Conservation (phyloP, 2,888 invertebrate species). For the Abrostola tripartita region DNA sequence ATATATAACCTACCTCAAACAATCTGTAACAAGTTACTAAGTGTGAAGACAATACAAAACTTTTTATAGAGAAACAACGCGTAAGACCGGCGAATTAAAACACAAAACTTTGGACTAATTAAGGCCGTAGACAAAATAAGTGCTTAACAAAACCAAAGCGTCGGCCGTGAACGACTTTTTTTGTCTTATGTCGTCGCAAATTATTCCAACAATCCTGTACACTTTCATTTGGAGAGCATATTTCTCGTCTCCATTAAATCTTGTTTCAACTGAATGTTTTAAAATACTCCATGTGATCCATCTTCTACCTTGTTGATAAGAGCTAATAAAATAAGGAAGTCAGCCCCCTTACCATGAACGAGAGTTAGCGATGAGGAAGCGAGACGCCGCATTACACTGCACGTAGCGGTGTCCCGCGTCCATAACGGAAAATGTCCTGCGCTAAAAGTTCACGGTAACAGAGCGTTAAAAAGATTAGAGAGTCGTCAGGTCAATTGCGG, state of each 20-base stretch:
- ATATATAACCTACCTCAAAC: not conserved
- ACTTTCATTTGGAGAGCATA: not conserved
- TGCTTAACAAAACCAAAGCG: not conserved
- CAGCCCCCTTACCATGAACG: no score
- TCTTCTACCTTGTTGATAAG: no score
- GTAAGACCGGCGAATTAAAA: not conserved
- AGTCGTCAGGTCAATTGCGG: no score
- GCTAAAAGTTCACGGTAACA: no score
- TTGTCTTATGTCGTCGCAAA: not conserved
- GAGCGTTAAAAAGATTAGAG: no score
- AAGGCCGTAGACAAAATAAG: slow-evolving; percentile 2
- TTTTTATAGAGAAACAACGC: slow-evolving; percentile 2
- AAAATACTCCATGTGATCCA: no score
- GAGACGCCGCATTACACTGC: no score
- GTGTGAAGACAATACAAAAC: not conserved
- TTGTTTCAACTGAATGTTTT: not conserved
- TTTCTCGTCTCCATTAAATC: not conserved
- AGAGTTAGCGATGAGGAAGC: no score
- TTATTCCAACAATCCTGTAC: not conserved
- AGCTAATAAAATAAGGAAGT: no score
- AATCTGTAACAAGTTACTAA: not conserved
- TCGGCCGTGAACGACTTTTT: not conserved
- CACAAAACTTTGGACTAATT: not conserved
- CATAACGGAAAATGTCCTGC: no score
- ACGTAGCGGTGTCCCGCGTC: no score